Conservation (phyloP, 2,113 vertebrate genomes). For the Elaphurus davidianus region DNA sequence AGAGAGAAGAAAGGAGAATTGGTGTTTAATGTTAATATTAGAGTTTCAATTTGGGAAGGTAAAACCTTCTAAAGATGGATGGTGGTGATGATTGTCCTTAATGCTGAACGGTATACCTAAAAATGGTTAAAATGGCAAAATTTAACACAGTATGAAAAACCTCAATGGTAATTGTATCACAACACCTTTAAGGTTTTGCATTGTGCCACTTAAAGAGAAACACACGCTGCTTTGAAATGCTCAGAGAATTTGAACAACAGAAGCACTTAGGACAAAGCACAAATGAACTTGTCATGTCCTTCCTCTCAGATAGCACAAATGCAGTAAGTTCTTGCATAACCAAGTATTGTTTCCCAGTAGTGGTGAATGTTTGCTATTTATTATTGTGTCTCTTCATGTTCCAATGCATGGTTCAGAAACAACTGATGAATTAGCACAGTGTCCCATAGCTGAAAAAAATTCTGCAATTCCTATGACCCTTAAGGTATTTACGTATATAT, state of each 20-base stretch:
- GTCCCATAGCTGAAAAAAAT: not conserved
- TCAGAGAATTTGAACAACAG: not conserved
- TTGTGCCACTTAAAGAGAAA: not conserved
- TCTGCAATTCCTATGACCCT: not conserved
- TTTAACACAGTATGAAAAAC: not conserved
- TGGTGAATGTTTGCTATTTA: not conserved
- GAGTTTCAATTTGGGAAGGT: not conserved
- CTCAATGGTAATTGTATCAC: not conserved
- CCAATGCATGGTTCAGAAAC: not conserved
- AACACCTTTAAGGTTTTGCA: not conserved
- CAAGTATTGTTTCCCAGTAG: not conserved
- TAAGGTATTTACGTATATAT: not conserved
- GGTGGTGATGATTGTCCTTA: not conserved
- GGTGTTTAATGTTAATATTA: not conserved
- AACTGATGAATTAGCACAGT: not conserved
- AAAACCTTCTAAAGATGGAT: not conserved
- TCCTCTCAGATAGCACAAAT: not conserved
- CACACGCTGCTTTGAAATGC: not conserved
- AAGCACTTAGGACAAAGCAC: not conserved
- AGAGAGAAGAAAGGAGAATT: not conserved
- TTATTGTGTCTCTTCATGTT: not conserved
- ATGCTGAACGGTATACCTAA: not conserved
- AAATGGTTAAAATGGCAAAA: not conserved
- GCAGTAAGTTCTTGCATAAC: not conserved
- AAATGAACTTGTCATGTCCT: not conserved